Percentiles rank a stretch among this genome's conserved stretches.
Conservation (phyloP, 2,113 vertebrate species). For the Callorhinus ursinus region DNA sequence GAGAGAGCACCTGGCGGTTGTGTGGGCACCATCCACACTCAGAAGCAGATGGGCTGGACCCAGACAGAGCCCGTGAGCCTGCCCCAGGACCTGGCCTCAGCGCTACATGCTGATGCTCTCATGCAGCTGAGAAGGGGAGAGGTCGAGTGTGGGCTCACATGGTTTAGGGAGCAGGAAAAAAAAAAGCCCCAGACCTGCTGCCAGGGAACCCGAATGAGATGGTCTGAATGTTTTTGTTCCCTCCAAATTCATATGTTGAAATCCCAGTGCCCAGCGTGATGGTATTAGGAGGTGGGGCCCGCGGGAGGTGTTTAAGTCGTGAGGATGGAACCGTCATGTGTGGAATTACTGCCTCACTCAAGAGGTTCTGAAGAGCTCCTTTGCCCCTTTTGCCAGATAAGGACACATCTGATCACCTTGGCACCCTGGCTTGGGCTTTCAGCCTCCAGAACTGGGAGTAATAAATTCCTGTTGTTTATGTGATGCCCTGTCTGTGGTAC, state of each 20-base stretch:
- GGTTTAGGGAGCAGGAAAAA: not conserved
- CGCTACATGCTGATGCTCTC: not conserved
- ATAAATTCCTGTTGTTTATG: not conserved
- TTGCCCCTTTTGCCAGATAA: too few relatives aligned
- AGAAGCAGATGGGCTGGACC: not conserved
- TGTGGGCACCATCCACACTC: not conserved
- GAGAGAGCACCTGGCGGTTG: not conserved
- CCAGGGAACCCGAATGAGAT: too few relatives aligned
- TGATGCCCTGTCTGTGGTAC: not conserved
- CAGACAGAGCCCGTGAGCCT: not conserved
- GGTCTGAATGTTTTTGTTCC: not conserved
- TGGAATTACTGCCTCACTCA: not conserved
- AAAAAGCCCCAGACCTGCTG: not conserved
- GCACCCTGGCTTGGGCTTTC: not conserved
- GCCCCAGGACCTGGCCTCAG: not conserved
- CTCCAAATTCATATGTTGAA: not conserved
- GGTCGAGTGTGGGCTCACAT: rapidly evolving
- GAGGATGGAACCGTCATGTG: not conserved
- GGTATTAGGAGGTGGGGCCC: not conserved
- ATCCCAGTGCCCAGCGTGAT: not conserved
- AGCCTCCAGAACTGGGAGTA: not conserved
- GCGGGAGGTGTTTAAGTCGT: not conserved
- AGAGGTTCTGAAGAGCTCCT: not conserved
- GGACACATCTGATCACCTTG: not conserved
- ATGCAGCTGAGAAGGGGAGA: not conserved